Evolutionary conservation across 2,113 vertebrate species (phyloP).

Genomic region (Triplophysa dalaica): DNA sequence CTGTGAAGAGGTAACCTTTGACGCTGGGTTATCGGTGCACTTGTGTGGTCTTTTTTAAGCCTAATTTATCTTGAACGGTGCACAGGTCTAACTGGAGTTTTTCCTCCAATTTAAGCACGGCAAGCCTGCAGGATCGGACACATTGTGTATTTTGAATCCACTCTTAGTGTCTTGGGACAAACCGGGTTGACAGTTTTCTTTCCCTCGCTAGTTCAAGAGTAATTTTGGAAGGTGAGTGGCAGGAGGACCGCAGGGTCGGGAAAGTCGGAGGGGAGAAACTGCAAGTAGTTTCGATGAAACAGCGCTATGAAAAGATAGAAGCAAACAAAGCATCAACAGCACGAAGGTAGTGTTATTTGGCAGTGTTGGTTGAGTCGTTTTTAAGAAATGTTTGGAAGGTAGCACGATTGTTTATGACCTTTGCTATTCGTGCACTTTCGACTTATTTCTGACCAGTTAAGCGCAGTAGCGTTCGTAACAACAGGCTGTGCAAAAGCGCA

Average conservation of each 20-base stretch:
- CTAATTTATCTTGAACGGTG: constrained; percentile 60
- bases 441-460: constrained; percentile 11
- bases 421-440: constrained; percentile 1
- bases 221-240: constrained; percentile 19
- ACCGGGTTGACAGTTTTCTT: not conserved
- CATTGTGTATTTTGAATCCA: not conserved
- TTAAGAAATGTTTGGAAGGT: not conserved
- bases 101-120: constrained; percentile 6
- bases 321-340: constrained; percentile 1
- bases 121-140: not conserved
- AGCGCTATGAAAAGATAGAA: constrained; percentile 3
- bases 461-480: constrained; percentile 9
- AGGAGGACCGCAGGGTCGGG: constrained; percentile 17
- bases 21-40: constrained; percentile 46
- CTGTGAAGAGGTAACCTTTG: constrained; percentile 66
- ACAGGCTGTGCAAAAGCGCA: not conserved
- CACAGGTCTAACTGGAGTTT: constrained; percentile 55
- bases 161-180: constrained; percentile 7
- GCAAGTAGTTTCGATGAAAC: constrained; percentile 2
- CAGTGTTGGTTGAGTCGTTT: not conserved
- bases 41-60: constrained; percentile 48
- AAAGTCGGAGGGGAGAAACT: not conserved
- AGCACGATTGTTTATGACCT: not conserved
- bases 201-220: constrained; percentile 7
- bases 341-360: constrained; percentile 18